These are phyloP conservation scores for Lottia gigantea DNA, from an alignment of 2,888 invertebrate species.

Conservation along the genomic window DNA sequence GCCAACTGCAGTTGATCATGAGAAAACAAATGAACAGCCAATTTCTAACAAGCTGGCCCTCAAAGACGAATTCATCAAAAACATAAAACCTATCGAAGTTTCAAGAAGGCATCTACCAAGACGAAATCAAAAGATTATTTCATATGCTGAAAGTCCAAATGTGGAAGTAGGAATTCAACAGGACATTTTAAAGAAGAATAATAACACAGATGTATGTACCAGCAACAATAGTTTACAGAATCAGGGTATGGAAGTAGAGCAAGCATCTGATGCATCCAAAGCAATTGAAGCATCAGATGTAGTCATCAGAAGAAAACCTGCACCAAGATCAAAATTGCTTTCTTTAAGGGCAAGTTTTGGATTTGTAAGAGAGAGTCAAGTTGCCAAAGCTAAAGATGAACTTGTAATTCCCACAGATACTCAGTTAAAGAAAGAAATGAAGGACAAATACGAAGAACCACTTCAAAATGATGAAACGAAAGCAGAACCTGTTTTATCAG, in stretches of 20 bases:
- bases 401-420: neutral
- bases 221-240: too few species aligned
- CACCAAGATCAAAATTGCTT: slow-evolving; percentile 1
- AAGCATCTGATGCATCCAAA: too few species aligned
- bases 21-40: neutral
- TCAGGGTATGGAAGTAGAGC: too few species aligned
- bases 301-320: neutral
- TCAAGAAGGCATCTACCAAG: neutral
- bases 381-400: too few species aligned
- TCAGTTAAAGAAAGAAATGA: neutral
- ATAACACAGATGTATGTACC: too few species aligned
- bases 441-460: too few species aligned
- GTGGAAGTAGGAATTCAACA: too few species aligned
- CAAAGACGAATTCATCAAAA: neutral
- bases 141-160: neutral
- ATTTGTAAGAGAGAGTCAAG: neutral
- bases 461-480: too few species aligned
- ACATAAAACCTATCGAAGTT: too few species aligned
- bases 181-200: too few species aligned
- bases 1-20: neutral
- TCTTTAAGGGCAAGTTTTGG: neutral
- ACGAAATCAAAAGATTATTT: neutral
- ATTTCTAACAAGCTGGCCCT: neutral
- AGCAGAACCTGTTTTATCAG: slow-evolving; percentile 1
- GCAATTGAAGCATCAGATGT: too few species aligned